phyloP scores from a whole-genome alignment of 2,113 vertebrate species.

The Macrotus californicus region DNA sequence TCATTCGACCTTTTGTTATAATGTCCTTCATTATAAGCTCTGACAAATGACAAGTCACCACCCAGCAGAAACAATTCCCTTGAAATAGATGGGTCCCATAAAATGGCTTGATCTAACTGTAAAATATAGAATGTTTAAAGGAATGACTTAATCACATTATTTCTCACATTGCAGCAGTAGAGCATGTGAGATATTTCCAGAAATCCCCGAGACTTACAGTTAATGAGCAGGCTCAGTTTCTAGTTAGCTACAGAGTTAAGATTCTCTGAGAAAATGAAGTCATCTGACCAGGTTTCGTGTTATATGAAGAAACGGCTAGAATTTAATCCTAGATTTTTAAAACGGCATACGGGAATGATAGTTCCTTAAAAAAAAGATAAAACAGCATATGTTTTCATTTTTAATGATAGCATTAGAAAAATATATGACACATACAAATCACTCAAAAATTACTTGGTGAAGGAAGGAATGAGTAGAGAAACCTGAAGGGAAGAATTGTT shows the following conservation, averaged over 20 bases:
- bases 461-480: neutral
- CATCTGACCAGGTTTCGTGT: neutral
- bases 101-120: neutral
- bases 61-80: neutral
- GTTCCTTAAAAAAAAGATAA: neutral
- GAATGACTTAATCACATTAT: neutral
- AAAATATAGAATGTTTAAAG: neutral
- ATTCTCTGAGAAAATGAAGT: neutral
- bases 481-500: neutral
- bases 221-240: neutral
- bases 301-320: neutral
- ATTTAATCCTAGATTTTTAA: neutral
- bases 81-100: neutral
- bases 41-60: neutral
- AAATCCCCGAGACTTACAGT: neutral
- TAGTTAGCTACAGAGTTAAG: neutral
- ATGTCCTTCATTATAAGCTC: neutral
- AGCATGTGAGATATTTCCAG: too few relatives aligned
- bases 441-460: neutral
- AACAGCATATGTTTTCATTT: neutral
- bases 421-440: neutral
- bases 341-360: neutral
- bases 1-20: neutral
- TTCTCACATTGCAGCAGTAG: neutral
- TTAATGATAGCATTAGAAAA: neutral